A percentile compares a stretch with the other conserved stretches of the same genome.
These are phyloP conservation scores for Datnioides undecimradiatus DNA, from an alignment of 2,113 vertebrate species.

Conservation along the genomic window DNA sequence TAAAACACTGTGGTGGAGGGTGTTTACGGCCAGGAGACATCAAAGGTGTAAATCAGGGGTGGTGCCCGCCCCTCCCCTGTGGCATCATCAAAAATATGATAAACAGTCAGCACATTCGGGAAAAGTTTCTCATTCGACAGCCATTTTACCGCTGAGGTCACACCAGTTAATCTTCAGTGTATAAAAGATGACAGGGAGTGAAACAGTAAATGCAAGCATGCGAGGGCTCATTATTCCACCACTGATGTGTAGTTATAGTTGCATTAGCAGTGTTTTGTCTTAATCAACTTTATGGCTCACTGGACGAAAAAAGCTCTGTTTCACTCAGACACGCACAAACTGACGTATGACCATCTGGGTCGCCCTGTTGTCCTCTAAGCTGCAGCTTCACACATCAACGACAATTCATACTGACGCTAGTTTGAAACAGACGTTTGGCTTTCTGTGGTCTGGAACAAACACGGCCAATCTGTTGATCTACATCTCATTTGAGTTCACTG, in stretches of 20 bases:
- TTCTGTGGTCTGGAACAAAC: neutral
- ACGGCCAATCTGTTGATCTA: neutral
- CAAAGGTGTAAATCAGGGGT: slow-evolving; percentile 64
- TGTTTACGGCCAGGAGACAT: slow-evolving; percentile 60
- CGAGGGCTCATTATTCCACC: slow-evolving; percentile 30
- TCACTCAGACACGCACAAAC: neutral
- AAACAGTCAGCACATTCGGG: slow-evolving; percentile 43
- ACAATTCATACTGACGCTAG: neutral
- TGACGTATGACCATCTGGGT: neutral
- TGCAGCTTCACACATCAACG: neutral
- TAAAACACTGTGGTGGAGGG: slow-evolving; percentile 55
- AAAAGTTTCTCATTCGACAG: slow-evolving; percentile 39
- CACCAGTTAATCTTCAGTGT: slow-evolving; percentile 24
- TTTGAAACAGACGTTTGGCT: slow-evolving; percentile 10
- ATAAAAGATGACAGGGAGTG: slow-evolving; percentile 35
- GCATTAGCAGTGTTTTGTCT: slow-evolving; percentile 10
- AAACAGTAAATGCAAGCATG: slow-evolving; percentile 16
- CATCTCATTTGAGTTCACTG: neutral
- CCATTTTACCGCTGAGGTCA: slow-evolving; percentile 41
- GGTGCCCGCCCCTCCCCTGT: slow-evolving; percentile 24
- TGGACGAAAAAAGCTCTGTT: neutral
- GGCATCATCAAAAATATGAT: slow-evolving; percentile 65
- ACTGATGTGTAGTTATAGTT: neutral
- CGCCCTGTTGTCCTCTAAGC: neutral
- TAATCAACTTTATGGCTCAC: slow-evolving; percentile 3